Percentiles rank a stretch among this genome's conserved stretches.
phyloP scores from a whole-genome alignment of 64 coral and sea anemone species.

The Montipora efflorescens region DNA sequence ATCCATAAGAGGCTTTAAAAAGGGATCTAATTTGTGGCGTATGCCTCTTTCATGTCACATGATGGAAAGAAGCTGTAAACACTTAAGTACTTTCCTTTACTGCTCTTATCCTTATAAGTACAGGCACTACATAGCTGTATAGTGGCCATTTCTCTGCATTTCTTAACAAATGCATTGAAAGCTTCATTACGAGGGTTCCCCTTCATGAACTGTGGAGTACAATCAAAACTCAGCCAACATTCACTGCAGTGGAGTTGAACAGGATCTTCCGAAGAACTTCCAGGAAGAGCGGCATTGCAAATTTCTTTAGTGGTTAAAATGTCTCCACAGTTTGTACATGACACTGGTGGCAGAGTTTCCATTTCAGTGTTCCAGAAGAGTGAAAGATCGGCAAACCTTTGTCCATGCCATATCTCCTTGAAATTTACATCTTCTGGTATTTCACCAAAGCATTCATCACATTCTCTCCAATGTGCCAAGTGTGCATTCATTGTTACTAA shows the following conservation, averaged over 20 bases:
- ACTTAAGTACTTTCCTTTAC: slow-evolving; percentile 16
- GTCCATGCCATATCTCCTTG: neutral
- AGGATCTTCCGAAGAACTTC: neutral
- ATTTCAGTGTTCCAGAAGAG: slow-evolving; percentile 30
- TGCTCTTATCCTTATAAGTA: slow-evolving; percentile 22
- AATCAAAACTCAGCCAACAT: slow-evolving; percentile 54
- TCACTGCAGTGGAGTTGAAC: slow-evolving; percentile 41
- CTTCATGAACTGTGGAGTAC: slow-evolving; percentile 48
- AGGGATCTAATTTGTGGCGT: slow-evolving; percentile 55
- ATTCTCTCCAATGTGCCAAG: slow-evolving; percentile 71
- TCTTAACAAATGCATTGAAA: slow-evolving; percentile 74
- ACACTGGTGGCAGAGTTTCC: slow-evolving; percentile 69
- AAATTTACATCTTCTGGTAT: neutral
- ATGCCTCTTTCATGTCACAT: slow-evolving; percentile 43
- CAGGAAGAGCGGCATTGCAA: neutral
- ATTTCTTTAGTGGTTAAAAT: neutral
- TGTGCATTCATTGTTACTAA: slow-evolving; percentile 34
- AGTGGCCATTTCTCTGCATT: slow-evolving; percentile 45
- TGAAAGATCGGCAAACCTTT: slow-evolving; percentile 38
- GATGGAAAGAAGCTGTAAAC: slow-evolving; percentile 67
- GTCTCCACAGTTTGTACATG: slow-evolving; percentile 69
- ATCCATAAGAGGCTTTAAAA: slow-evolving; percentile 57
- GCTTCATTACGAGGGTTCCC: slow-evolving; percentile 71
- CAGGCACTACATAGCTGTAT: slow-evolving; percentile 67
- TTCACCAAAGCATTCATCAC: slow-evolving; percentile 59